A percentile compares a stretch with the other conserved stretches of the same genome.
These are phyloP conservation scores for Chaetodon trifasciatus DNA, from an alignment of 2,797 vertebrate genomes.

Conservation along the genomic window DNA sequence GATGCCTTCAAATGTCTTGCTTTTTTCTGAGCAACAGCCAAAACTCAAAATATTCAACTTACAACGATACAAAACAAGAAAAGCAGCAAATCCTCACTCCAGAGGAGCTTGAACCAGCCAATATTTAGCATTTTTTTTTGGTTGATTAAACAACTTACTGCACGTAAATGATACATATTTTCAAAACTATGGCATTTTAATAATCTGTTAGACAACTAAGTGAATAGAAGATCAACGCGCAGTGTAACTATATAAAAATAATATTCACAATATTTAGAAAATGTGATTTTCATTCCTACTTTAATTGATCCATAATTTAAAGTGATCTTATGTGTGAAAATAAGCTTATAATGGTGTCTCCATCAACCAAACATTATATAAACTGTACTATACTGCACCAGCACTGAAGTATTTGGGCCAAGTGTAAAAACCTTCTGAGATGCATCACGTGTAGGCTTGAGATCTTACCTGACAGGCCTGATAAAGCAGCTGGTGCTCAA, in stretches of 20 bases:
- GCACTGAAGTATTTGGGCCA: neutral
- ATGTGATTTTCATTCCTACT: neutral
- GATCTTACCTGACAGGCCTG: conserved; percentile 97
- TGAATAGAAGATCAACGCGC: neutral
- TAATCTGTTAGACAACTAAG: neutral
- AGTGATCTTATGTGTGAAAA: neutral
- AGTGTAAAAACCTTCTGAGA: neutral
- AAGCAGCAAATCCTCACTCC: neutral
- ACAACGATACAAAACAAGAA: neutral
- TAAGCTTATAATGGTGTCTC: neutral
- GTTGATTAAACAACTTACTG: neutral
- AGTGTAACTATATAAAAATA: neutral
- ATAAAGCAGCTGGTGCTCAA: conserved; percentile 98
- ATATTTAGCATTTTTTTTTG: neutral
- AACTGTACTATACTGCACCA: neutral
- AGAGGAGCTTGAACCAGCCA: neutral
- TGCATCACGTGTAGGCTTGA: neutral
- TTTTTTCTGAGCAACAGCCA: neutral
- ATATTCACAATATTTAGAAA: neutral
- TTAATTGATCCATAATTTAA: neutral
- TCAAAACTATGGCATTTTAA: neutral
- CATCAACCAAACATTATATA: neutral
- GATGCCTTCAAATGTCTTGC: neutral
- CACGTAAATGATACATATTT: neutral
- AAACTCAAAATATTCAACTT: neutral